Evolutionary conservation across 1,140 invertebrate genomes (phyloP), one percentile per base, ranked within the genome.

Genomic region (Drosophila pandora): DNA sequence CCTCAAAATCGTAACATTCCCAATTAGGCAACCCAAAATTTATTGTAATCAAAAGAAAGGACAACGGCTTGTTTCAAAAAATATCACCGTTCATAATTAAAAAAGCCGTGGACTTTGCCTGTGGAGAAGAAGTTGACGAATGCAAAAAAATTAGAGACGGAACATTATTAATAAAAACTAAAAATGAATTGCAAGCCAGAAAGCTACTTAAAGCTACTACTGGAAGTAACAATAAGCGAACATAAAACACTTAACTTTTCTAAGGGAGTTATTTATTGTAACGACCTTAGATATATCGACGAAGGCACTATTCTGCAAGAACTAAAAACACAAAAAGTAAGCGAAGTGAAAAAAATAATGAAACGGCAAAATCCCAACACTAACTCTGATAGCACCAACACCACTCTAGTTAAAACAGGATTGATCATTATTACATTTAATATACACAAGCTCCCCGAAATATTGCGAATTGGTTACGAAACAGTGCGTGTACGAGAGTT

Each of bases 281-380:
- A 60, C 9, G 32, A 34, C 32, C 32, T 34, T 34, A 34, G 32
- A 34, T 10, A 34, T 34, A 34, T 34, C 3, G 13, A 50, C 0
- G 28, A 58, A 58, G 43, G 23, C 4, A 48, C 56, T 9, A 60
- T 60, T 52, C 6, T 39, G 39, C 22, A 60, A 60, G 23, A 60
- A 6, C 7, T 60, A 60, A 52, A 39, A 50, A 22, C 55, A 37
- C 45, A 59, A 52, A 60, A 52, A 39, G 47, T 60, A 21, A 59
- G 6, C 13, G 32, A 60, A 52, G 32, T 52, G 0, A 52, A 25
- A 6, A 39, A 60, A 60, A 60, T 60, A 60, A 52, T 60, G 32
- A 34, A 34, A 34, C 32, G 32, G 2, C 9, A 10, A 34, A 34
- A 34, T 1, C 32, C 32, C 32, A 34, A 34, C 9, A 34, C 32